Evolutionary conservation across 2,888 invertebrate species (phyloP), one percentile per base, ranked within the genome.

Genomic region (Eristalis pertinax): DNA sequence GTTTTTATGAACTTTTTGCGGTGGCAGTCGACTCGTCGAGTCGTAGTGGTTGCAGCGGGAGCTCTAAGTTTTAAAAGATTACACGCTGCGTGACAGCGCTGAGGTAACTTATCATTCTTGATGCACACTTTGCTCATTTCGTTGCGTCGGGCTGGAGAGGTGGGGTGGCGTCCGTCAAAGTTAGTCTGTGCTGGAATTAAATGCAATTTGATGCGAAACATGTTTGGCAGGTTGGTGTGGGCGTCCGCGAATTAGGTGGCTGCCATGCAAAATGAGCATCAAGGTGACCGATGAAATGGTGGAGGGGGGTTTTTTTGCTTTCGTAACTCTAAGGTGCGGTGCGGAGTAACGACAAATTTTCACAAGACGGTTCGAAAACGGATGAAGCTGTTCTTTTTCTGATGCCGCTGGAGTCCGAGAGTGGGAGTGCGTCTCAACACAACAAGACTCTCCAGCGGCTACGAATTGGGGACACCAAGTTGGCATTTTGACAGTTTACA

Each of bases 121-220:
- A 64, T 85, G 76, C 68, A 85, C 50, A 50, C 50, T 19, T 8
- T 19, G 50, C 8, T 50, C 50, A 50, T 50, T 50, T 19, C n/a
- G 32, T 32, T 32, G 50, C 50, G 19, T 1, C 5, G 32, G 32
- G 8, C 1, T 1, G 7, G 32, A 1, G 32, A 5, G 1, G 1
- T 32, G 11, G 11, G 22, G 26, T n/a, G 65, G 50, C 41, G 64
- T 50, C 10, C 73, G 73, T 43, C 75, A 75, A 84, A 79, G 84
- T 75, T 65, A 70, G 19, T 75, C 43, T 38, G 79, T 26, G 79
- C 75, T 50, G 75, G 74, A 84, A 70, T 75, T 84, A 79, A 84
- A 84, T 79, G 79, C 75, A 75, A 65, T 79, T 84, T 84, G 75
- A 84, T 84, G 79, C 70, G 75, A 79, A 84, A 79, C 75, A 79